Conservation (phyloP, 2,113 vertebrate species). For the Chrysochloris asiatica region DNA sequence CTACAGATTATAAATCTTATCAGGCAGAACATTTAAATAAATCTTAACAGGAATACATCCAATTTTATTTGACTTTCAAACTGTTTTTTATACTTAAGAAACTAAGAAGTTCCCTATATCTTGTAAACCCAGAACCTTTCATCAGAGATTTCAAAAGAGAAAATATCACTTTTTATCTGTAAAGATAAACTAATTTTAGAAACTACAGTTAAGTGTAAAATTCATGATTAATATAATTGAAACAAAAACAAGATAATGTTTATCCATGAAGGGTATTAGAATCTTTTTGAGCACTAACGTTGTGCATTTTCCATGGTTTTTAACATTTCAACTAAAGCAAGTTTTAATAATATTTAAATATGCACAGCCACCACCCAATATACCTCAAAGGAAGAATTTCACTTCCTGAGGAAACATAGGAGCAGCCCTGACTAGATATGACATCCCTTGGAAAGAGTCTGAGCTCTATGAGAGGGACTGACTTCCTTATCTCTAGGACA, state of each 20-base stretch:
- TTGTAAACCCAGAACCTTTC: neutral
- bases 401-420: constrained; percentile 63
- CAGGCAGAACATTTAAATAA: constrained; percentile 54
- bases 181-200: constrained; percentile 63
- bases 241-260: constrained; percentile 47
- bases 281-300: constrained; percentile 9
- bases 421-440: constrained; percentile 35
- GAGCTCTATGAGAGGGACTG: neutral
- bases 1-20: constrained; percentile 73
- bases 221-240: neutral
- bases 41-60: constrained; percentile 30
- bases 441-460: constrained; percentile 15
- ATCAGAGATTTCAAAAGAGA: constrained; percentile 13
- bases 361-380: constrained; percentile 39
- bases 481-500: constrained; percentile 38
- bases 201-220: constrained; percentile 28
- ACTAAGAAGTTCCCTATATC: constrained; percentile 40
- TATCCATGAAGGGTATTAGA: neutral
- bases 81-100: constrained; percentile 63
- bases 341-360: constrained; percentile 57
- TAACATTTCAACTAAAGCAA: constrained; percentile 52
- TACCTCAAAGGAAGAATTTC: constrained; percentile 48
- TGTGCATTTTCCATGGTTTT: constrained; percentile 33
- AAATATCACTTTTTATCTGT: constrained; percentile 32
- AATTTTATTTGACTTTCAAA: constrained; percentile 74